Conservation (phyloP, 2,113 vertebrate species). For the Callipepla squamata region DNA sequence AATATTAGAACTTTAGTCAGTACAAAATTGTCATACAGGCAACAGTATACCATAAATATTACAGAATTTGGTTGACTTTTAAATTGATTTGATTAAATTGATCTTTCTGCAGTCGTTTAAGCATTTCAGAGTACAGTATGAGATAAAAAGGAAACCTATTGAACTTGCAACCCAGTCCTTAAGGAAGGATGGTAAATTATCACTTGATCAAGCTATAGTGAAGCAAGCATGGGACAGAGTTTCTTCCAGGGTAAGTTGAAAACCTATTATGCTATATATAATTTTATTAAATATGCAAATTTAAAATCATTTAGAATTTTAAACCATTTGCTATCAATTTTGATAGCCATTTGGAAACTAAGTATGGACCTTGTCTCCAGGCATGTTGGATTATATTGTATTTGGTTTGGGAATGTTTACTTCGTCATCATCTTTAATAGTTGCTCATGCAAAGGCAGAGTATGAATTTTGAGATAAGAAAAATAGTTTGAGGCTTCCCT, state of each 20-base stretch:
- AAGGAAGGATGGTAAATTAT: conserved; percentile 90
- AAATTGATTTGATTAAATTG: conserved; percentile 17
- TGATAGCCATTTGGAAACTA: not conserved
- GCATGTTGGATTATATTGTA: not conserved
- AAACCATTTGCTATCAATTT: not conserved
- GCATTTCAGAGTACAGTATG: conserved; percentile 91
- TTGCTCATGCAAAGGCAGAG: not conserved
- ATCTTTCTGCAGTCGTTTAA: conserved; percentile 86
- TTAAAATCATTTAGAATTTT: not conserved
- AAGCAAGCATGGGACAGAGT: conserved; percentile 95
- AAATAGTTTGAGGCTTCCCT: not conserved
- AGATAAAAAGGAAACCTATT: conserved; percentile 91
- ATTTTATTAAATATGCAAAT: not conserved
- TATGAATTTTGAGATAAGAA: not conserved
- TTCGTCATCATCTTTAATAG: not conserved
- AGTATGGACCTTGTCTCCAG: not conserved
- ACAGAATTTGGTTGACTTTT: not conserved
- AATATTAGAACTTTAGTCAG: not conserved
- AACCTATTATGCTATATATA: not conserved
- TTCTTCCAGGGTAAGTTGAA: conserved; percentile 85
- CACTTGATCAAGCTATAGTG: conserved; percentile 93
- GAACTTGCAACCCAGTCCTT: conserved; percentile 87
- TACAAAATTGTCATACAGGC: not conserved
- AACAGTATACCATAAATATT: not conserved
- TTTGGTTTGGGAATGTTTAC: not conserved